Evolutionary conservation across 2,888 invertebrate species (phyloP).

Genomic region (Epirrhoe alternata): DNA sequence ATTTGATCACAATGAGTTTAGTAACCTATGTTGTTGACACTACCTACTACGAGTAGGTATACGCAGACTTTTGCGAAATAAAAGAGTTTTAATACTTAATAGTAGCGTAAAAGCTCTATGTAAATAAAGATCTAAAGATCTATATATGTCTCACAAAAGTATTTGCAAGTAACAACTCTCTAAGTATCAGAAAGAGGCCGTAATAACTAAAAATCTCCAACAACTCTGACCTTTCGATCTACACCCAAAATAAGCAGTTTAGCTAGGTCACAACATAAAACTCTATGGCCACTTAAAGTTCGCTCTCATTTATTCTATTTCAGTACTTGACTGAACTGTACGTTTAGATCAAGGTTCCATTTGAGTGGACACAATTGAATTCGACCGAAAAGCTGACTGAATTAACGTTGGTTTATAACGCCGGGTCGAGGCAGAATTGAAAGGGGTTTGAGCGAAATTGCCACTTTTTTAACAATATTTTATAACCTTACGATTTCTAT

Average conservation of each 20-base stretch:
- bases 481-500: background rate
- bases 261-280: background rate
- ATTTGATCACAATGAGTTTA: no score
- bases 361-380: slow-evolving; percentile 33
- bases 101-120: no score
- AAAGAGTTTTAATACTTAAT: no score
- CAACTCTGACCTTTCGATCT: background rate
- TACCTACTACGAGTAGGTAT: no score
- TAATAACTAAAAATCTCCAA: background rate
- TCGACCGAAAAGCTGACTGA: slow-evolving; percentile 28
- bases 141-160: no score
- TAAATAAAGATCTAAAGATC: no score
- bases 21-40: no score
- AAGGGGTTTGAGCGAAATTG: slow-evolving; percentile 22
- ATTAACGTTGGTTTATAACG: slow-evolving; percentile 40
- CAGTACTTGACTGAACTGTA: slow-evolving; percentile 1
- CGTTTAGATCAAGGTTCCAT: slow-evolving; percentile 20
- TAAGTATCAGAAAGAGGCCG: background rate
- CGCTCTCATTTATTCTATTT: background rate
- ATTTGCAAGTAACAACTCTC: background rate
- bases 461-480: slow-evolving; percentile 3
- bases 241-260: background rate
- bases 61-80: no score
- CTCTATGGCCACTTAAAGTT: background rate
- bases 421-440: slow-evolving; percentile 43